These are phyloP conservation scores for Drosophila tristis DNA, from an alignment of 1,140 invertebrate genomes.

Conservation along the genomic window DNA sequence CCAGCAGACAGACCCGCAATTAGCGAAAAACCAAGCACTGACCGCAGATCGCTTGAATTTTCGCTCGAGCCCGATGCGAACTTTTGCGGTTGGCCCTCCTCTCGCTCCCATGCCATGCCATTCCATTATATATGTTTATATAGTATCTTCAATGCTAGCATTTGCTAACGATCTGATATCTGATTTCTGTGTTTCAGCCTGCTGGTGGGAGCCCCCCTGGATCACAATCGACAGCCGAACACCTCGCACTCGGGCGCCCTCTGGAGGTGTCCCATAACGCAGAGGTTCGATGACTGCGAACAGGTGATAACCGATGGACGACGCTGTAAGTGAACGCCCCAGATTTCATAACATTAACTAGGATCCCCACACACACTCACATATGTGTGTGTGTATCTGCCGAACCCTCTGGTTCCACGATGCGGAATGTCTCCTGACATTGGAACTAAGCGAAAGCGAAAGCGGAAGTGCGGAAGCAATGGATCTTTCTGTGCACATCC, in stretches of 20 bases:
- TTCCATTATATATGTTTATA: too few relatives aligned
- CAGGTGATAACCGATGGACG: constrained; percentile 95
- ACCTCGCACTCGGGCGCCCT: constrained; percentile 94
- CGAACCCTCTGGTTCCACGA: too few relatives aligned
- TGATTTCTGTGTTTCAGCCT: constrained; percentile 87
- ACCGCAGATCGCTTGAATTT: constrained; percentile 27
- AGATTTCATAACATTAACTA: not conserved
- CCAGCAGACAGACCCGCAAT: too few relatives aligned
- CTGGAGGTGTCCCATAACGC: constrained; percentile 92
- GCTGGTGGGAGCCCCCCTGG: constrained; percentile 95
- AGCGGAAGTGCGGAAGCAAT: too few relatives aligned
- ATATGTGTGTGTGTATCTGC: not conserved
- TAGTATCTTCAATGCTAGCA: too few relatives aligned
- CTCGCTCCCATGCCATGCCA: too few relatives aligned
- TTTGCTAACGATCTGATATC: not conserved
- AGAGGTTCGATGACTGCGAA: constrained; percentile 88
- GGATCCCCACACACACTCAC: not conserved
- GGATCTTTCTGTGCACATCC: too few relatives aligned
- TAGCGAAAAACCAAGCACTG: constrained; percentile 8
- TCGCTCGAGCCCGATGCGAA: too few relatives aligned
- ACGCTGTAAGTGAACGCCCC: constrained; percentile 87
- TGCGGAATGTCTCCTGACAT: too few relatives aligned
- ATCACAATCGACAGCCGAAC: constrained; percentile 92
- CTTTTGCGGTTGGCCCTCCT: too few relatives aligned
- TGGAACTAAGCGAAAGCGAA: too few relatives aligned